These are phyloP conservation scores for Metopolophium dirhodum DNA, from an alignment of 1,140 invertebrate genomes.

Conservation along the genomic window DNA sequence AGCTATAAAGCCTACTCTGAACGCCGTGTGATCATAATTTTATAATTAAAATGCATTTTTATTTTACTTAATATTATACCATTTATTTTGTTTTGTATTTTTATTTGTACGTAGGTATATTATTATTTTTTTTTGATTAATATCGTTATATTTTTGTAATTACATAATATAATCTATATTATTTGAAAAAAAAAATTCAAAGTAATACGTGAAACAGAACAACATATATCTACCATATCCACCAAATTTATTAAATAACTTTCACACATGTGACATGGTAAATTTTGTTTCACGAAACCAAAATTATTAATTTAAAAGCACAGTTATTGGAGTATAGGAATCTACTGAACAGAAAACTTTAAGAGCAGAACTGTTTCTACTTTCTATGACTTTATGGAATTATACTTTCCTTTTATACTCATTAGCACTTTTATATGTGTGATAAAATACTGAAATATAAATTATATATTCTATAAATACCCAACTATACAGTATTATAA, in stretches of 20 bases:
- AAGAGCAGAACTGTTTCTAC: background rate
- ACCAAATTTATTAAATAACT: no score
- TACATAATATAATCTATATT: constrained; percentile 18
- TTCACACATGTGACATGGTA: background rate
- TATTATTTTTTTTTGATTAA: background rate
- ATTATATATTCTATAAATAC: background rate
- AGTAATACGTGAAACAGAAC: background rate
- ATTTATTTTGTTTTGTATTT: background rate
- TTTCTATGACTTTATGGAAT: background rate
- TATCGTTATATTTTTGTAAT: background rate
- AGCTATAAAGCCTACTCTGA: background rate
- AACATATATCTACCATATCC: background rate
- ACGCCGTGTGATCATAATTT: background rate
- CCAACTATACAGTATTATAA: background rate
- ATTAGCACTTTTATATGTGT: background rate
- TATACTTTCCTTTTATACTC: no score
- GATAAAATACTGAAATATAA: background rate
- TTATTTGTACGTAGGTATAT: background rate
- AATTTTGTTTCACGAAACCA: background rate
- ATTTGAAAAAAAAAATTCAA: background rate
- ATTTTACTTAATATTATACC: background rate
- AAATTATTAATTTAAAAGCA: background rate
- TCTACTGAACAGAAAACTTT: background rate
- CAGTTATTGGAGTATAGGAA: background rate
- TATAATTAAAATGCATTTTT: background rate